Evolutionary conservation across 2,113 vertebrate genomes (phyloP), one percentile per base, ranked within the genome.

Genomic region (Physeter macrocephalus): DNA sequence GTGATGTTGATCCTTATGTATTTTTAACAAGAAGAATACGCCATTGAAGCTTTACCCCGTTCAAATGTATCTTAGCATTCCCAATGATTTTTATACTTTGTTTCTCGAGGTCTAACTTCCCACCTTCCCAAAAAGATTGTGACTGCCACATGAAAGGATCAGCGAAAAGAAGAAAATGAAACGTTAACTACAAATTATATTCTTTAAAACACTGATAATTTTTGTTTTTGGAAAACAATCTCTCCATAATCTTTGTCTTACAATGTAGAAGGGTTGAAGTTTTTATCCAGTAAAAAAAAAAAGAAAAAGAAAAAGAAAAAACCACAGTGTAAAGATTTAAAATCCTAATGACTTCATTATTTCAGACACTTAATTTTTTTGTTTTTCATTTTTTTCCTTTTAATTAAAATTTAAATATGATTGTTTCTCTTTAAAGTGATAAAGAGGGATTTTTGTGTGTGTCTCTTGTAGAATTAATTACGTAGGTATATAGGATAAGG

Each of bases 331-430:
- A 81, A 89, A 77, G 21, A 75, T 39, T 66, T 46, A 39, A 88
- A 90, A 84, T 67, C 92, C 13, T 82, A 74, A 78, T 74, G 10
- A 96, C 72, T 94, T 77, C 2, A 72, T 78, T 87, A 78, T 94
- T 90, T 90, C n/a, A 88, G n/a, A 90, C 72, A 93, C 2, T 31
- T 52, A 6, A 17, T 82, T 93, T 85, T 57, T 87, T 77, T 52
- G 2, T 39, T 39, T 67, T 91, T 46, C 29, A 41, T 67, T 90
- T 82, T 82, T 46, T 2, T 93, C 15, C 9, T 80, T 94, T 94
- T 92, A 82, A 95, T 74, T 90, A 59, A 94, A 93, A 71, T 21
- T 93, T 66, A 72, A 77, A 61, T 18, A 43, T 36, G 41, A 77
- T 49, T 81, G 25, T 1, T 31, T 89, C 67, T 72, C n/a, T 61